A percentile compares a stretch with the other conserved stretches of the same genome.
phyloP scores from a whole-genome alignment of 2,113 vertebrate genomes.

The Gambusia affinis region DNA sequence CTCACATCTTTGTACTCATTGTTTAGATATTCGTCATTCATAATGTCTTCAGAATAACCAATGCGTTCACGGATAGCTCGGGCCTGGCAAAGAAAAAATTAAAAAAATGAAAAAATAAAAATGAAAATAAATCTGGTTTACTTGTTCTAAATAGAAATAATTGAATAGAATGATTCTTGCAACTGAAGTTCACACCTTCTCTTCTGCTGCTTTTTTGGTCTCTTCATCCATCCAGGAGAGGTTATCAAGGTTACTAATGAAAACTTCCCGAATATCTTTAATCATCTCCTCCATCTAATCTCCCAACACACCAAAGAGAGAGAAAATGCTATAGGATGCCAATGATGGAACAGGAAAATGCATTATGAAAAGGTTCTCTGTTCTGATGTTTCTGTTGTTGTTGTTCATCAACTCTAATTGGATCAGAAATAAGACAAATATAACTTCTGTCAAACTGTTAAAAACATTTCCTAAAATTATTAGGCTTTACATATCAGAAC shows the following conservation, averaged over 20 bases:
- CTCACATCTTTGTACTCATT: conserved; percentile 90
- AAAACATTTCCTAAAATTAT: no score
- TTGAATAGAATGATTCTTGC: background rate
- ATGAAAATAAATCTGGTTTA: background rate
- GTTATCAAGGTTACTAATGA: conserved; percentile 88
- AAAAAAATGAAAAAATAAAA: background rate
- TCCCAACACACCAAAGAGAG: conserved; percentile 3
- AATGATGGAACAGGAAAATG: background rate
- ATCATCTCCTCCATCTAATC: conserved; percentile 94
- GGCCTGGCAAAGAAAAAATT: conserved; percentile 77
- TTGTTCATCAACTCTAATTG: no score
- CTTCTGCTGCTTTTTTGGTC: conserved; percentile 89
- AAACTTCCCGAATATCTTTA: conserved; percentile 88
- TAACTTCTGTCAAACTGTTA: no score
- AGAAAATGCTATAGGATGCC: background rate
- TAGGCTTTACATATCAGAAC: no score
- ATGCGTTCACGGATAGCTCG: conserved; percentile 89
- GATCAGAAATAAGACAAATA: no score
- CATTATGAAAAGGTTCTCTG: background rate
- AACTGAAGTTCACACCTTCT: conserved; percentile 82
- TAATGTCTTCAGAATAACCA: conserved; percentile 90
- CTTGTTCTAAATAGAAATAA: no score
- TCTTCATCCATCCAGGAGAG: conserved; percentile 93
- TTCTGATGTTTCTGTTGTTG: background rate
- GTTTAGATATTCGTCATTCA: conserved; percentile 86